Percentiles rank a stretch among this genome's conserved stretches.
phyloP scores from a whole-genome alignment of 2,888 invertebrate genomes.

The Heliconius cydno region DNA sequence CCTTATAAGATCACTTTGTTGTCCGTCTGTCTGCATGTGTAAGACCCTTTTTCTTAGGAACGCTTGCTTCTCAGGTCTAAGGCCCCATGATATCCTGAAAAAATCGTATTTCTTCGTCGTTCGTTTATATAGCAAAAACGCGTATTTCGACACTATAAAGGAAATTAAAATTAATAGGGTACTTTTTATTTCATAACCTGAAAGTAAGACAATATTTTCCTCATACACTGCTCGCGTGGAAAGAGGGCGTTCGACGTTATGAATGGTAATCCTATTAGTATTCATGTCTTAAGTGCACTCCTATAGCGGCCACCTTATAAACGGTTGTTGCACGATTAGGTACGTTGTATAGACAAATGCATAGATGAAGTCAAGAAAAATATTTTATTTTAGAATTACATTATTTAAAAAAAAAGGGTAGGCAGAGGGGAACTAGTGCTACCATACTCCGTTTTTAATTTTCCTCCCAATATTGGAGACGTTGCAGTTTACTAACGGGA shows the following conservation, averaged over 20 bases:
- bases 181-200: background rate
- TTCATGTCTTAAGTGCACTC: slow-evolving; percentile 28
- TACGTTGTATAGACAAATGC: background rate
- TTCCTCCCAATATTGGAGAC: background rate
- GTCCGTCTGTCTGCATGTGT: too few species aligned
- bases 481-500: background rate
- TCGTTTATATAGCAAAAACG: too few species aligned
- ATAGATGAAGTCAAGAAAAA: background rate
- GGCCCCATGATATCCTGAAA: too few species aligned
- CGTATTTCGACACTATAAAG: too few species aligned
- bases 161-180: background rate
- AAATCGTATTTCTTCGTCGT: too few species aligned
- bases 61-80: too few species aligned
- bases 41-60: too few species aligned
- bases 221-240: background rate
- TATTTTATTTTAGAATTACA: background rate
- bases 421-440: background rate
- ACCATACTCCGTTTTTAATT: background rate
- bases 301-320: slow-evolving; percentile 6
- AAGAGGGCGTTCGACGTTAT: slow-evolving; percentile 15
- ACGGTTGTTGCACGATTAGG: slow-evolving; percentile 16
- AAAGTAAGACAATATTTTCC: background rate
- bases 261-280: slow-evolving; percentile 36
- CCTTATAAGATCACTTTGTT: too few species aligned
- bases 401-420: background rate